Evolutionary conservation across 2,797 vertebrate species (phyloP).

Genomic region (Enteromius mattozi): DNA sequence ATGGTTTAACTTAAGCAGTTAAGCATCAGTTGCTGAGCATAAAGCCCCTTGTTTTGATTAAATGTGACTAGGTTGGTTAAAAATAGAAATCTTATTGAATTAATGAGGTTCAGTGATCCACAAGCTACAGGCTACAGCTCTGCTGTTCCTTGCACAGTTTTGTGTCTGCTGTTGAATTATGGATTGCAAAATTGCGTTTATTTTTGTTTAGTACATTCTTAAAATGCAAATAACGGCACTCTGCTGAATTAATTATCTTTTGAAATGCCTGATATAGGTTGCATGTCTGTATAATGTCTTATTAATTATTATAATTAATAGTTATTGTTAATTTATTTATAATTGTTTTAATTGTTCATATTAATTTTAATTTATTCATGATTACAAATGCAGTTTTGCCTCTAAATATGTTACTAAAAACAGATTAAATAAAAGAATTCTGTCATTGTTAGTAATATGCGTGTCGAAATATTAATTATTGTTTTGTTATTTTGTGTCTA

Average conservation of each 20-base stretch:
- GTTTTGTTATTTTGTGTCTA: not conserved
- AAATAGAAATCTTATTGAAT: slow-evolving; percentile 60
- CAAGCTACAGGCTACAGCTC: slow-evolving; percentile 17
- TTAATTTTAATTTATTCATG: not conserved
- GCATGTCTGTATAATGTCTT: not conserved
- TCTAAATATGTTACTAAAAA: not conserved
- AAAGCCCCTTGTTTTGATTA: slow-evolving; percentile 61
- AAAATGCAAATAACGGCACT: slow-evolving; percentile 1
- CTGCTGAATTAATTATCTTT: not conserved
- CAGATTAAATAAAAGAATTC: too few species aligned
- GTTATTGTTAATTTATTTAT: not conserved
- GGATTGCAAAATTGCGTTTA: not conserved
- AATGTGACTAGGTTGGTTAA: slow-evolving; percentile 54
- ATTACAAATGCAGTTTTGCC: not conserved
- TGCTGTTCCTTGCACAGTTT: slow-evolving; percentile 18
- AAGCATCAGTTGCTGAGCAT: slow-evolving; percentile 54
- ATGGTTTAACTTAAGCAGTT: slow-evolving; percentile 58
- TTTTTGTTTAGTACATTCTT: not conserved
- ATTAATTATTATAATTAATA: not conserved
- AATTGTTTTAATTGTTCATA: too few species aligned
- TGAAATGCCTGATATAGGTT: not conserved
- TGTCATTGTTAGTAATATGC: not conserved
- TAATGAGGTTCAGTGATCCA: slow-evolving; percentile 27
- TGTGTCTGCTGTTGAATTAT: slow-evolving; percentile 27
- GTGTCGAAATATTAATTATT: not conserved